phyloP scores from a whole-genome alignment of 92 coral and sea anemone species.

The Porites rus region DNA sequence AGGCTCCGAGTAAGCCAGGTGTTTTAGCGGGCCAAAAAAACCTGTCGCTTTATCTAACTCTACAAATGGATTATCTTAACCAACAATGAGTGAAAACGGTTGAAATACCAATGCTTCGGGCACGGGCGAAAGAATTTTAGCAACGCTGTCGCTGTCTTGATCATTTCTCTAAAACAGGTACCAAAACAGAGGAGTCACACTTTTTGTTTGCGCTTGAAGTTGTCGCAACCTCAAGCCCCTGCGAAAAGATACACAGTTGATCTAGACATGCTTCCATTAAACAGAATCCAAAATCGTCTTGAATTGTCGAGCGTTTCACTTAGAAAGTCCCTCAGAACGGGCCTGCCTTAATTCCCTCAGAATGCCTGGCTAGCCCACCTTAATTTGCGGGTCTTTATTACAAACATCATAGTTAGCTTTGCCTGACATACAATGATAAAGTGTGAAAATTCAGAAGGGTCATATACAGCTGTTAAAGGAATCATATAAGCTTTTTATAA shows the following conservation, averaged over 20 bases:
- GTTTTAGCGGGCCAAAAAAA: conserved; percentile 17
- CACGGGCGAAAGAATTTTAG: conserved; percentile 1
- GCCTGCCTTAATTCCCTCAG: too few species aligned
- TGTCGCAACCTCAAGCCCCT: conserved; percentile 27
- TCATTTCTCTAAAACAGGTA: conserved; percentile 5
- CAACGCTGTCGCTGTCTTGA: not conserved
- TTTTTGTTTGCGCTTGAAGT: not conserved
- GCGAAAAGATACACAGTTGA: conserved; percentile 28
- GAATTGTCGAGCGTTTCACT: not conserved
- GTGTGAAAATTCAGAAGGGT: too few species aligned
- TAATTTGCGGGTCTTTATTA: too few species aligned
- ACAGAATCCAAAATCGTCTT: not conserved
- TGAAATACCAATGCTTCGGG: not conserved
- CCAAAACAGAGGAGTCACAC: not conserved
- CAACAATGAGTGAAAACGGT: conserved; percentile 6
- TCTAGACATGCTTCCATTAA: conserved; percentile 6
- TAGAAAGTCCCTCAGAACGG: not conserved
- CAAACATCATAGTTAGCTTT: too few species aligned
- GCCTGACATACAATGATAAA: too few species aligned
- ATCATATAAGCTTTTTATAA: too few species aligned
- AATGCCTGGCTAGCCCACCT: too few species aligned
- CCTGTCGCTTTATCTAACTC: conserved; percentile 25
- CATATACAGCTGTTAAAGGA: too few species aligned
- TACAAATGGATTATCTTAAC: conserved; percentile 8
- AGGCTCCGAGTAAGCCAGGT: conserved; percentile 27